Percentiles rank a stretch among this genome's conserved stretches.
These are phyloP conservation scores for Microcebus lehilahytsara DNA, from an alignment of 2,113 vertebrate species.

Conservation along the genomic window DNA sequence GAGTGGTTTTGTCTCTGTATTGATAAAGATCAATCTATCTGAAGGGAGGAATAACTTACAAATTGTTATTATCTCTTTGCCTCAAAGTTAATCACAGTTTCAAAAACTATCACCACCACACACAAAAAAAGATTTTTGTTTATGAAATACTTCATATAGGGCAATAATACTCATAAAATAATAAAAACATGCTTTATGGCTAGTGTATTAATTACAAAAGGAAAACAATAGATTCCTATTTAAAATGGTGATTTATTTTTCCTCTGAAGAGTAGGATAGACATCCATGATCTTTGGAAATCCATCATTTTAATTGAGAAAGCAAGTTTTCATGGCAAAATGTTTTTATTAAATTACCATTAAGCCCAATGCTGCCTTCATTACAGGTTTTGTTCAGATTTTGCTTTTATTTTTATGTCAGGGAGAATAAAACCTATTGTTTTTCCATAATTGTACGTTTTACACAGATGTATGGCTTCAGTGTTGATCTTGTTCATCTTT, in stretches of 20 bases:
- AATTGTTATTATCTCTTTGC: constrained; percentile 20
- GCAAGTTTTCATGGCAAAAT: not conserved
- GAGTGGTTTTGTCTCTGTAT: not conserved
- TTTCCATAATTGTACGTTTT: constrained; percentile 1
- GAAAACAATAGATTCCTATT: not conserved
- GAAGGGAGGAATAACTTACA: not conserved
- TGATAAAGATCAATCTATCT: not conserved
- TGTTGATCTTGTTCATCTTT: not conserved
- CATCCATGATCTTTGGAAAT: not conserved
- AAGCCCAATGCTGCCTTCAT: not conserved
- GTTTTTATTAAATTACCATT: not conserved
- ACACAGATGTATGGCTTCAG: not conserved
- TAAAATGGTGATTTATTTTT: not conserved
- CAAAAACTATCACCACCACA: not conserved
- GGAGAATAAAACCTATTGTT: not conserved
- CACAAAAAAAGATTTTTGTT: not conserved
- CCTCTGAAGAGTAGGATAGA: not conserved
- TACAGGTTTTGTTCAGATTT: not conserved
- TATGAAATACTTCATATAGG: constrained; percentile 9
- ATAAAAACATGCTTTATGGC: not conserved
- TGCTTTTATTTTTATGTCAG: not conserved
- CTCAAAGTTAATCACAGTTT: constrained; percentile 38
- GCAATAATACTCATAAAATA: not conserved
- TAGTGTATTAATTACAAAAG: not conserved
- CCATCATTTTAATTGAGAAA: not conserved